Evolutionary conservation across 2,888 invertebrate species (phyloP), one percentile per base, ranked within the genome.

Genomic region (Rugalucina vietnamica): DNA sequence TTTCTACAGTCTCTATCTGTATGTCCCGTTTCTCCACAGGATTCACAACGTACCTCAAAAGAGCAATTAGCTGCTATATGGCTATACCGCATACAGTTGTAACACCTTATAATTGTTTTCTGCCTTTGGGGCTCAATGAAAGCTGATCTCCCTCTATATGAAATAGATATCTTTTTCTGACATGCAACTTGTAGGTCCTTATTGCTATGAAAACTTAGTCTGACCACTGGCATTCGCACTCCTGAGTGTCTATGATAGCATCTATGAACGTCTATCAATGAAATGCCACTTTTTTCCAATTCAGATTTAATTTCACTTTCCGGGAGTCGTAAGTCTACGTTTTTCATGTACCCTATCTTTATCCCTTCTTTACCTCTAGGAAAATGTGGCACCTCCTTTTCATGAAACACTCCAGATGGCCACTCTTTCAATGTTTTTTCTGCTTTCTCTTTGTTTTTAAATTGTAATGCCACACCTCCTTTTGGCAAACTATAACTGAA

Each of bases 171-270:
- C 29, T 60, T 24, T 21, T 27, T 60, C 27, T 29, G 2, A 29
- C 60, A 60, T 27, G 60, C 4, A 24, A 29, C 29, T 60, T 60
- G 2, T 8, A 60, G 60, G 29, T 60, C 60, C 24, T 14, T 65
- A 37, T 60, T 65, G 39, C 37, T 65, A 21, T 57, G 24, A n/a
- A 21, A 36, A 4, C 60, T 21, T 1, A 37, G 0, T 29, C 70
- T 77, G 0, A 43, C 50, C 2, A 77, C 32, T 49, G 77, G 77
- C 77, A 77, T 77, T 49, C 43, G 77, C 29, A 43, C n/a, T 24
- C 77, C 50, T 43, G 65, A 27, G 43, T 70, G 37, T 34, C 77
- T 69, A 24, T 77, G 70, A 34, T n/a, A 77, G 36, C 77, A 70
- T 8, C 77, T 24, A 49, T 77, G 43, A 5, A 70, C 77, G 27